Percentiles rank a stretch among this genome's conserved stretches.
These are phyloP conservation scores for Chloromyia formosa DNA, from an alignment of 2,888 invertebrate species.

Conservation along the genomic window DNA sequence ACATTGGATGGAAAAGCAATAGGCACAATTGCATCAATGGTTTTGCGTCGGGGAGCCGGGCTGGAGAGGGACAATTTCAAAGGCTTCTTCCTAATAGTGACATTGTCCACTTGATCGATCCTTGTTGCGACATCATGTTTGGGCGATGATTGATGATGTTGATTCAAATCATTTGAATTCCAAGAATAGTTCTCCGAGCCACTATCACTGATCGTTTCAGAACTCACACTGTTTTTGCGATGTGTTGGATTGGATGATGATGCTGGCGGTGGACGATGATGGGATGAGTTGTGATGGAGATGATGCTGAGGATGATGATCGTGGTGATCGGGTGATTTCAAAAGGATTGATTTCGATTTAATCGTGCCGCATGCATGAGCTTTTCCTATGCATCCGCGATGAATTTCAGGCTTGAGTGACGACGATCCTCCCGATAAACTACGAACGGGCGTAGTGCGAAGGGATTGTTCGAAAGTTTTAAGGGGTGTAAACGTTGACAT, in stretches of 20 bases:
- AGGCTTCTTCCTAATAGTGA: slow-evolving; percentile 1
- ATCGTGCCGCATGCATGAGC: slow-evolving; percentile 76
- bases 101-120: slow-evolving; percentile 34
- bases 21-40: slow-evolving; percentile 9
- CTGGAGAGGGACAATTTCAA: slow-evolving; percentile 41
- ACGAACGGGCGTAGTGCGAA: slow-evolving; percentile 58
- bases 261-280: not conserved
- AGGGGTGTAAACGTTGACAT: slow-evolving; percentile 59
- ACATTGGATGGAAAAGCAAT: not conserved
- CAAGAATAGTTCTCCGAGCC: slow-evolving; percentile 61
- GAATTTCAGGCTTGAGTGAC: slow-evolving; percentile 63
- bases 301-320: slow-evolving; percentile 40
- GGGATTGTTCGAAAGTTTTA: slow-evolving; percentile 62
- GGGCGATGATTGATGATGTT: not conserved
- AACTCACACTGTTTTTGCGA: slow-evolving; percentile 59
- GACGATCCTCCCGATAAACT: slow-evolving; percentile 46
- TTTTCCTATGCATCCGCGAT: slow-evolving; percentile 79
- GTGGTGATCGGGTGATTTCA: slow-evolving; percentile 49
- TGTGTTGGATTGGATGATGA: slow-evolving; percentile 48
- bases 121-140: too few species aligned
- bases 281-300: not conserved
- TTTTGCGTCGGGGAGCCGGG: slow-evolving; percentile 31
- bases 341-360: slow-evolving; percentile 55
- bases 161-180: slow-evolving; percentile 54
- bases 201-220: slow-evolving; percentile 63